A percentile compares a stretch with the other conserved stretches of the same genome.
These are phyloP conservation scores for Dendrocopos noguchii DNA, from an alignment of 2,113 vertebrate species.

Conservation along the genomic window DNA sequence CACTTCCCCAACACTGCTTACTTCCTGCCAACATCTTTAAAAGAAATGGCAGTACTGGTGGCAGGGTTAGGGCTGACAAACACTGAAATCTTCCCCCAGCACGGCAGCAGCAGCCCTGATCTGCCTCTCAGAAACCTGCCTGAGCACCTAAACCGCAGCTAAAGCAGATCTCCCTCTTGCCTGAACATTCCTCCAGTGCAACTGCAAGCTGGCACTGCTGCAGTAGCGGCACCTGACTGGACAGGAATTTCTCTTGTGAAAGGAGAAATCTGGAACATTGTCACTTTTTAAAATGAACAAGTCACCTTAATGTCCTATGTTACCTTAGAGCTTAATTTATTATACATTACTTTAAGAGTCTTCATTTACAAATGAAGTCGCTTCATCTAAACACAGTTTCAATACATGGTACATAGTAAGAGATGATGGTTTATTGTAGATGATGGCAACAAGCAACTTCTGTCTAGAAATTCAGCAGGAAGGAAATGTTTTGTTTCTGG, in stretches of 20 bases:
- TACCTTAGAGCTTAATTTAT: constrained; percentile 58
- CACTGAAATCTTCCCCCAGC: background rate
- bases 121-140: background rate
- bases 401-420: constrained; percentile 54
- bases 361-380: constrained; percentile 67
- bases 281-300: constrained; percentile 17
- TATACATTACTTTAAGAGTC: constrained; percentile 46
- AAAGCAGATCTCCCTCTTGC: background rate
- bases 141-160: background rate
- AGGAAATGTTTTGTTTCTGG: constrained; percentile 29
- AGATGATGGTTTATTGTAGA: constrained; percentile 49
- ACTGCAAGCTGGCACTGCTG: background rate
- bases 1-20: background rate
- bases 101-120: background rate
- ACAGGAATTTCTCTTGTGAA: background rate
- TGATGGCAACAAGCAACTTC: constrained; percentile 49
- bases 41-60: background rate
- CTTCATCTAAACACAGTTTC: constrained; percentile 66
- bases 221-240: background rate
- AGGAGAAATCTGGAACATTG: background rate
- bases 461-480: constrained; percentile 58
- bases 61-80: background rate
- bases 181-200: background rate
- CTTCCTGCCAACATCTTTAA: background rate
- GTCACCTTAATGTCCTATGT: constrained; percentile 27